A percentile compares a stretch with the other conserved stretches of the same genome.
These are phyloP conservation scores for Dromococcyx pavoninus DNA, from an alignment of 2,797 vertebrate genomes.

Conservation along the genomic window DNA sequence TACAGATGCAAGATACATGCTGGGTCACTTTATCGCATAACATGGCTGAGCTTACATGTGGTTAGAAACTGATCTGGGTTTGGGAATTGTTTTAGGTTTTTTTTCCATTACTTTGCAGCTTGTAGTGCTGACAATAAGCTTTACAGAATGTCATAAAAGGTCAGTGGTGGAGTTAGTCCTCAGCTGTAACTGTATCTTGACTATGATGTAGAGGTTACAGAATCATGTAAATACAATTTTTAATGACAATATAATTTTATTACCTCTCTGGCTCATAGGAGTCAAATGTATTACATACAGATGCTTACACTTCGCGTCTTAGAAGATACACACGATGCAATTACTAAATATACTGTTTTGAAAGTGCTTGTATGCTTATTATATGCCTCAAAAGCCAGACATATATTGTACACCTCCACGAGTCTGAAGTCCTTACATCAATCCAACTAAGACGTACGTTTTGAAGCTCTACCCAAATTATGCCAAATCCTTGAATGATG, in stretches of 20 bases:
- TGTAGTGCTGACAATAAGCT: slow-evolving; percentile 8
- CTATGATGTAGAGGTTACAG: slow-evolving; percentile 26
- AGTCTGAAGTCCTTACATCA: neutral
- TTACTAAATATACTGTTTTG: neutral
- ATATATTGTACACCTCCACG: neutral
- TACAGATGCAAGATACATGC: neutral
- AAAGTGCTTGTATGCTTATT: neutral
- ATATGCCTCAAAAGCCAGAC: neutral
- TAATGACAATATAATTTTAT: slow-evolving; percentile 20
- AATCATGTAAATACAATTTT: slow-evolving; percentile 19
- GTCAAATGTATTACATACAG: neutral
- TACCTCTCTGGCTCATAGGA: slow-evolving; percentile 35
- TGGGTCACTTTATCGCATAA: neutral
- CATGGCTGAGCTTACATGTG: neutral
- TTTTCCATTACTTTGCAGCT: slow-evolving; percentile 20
- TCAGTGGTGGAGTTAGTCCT: neutral
- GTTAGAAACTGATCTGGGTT: neutral
- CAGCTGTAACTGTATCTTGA: neutral
- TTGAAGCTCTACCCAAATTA: neutral
- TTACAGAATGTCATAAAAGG: slow-evolving; percentile 54
- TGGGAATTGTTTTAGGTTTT: slow-evolving; percentile 51
- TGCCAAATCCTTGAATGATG: neutral
- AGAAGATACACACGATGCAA: neutral
- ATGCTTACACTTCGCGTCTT: neutral
- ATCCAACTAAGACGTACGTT: neutral